A percentile compares a stretch with the other conserved stretches of the same genome.
Conservation (phyloP, 2,113 vertebrate species). For the Struthio camelus region DNA sequence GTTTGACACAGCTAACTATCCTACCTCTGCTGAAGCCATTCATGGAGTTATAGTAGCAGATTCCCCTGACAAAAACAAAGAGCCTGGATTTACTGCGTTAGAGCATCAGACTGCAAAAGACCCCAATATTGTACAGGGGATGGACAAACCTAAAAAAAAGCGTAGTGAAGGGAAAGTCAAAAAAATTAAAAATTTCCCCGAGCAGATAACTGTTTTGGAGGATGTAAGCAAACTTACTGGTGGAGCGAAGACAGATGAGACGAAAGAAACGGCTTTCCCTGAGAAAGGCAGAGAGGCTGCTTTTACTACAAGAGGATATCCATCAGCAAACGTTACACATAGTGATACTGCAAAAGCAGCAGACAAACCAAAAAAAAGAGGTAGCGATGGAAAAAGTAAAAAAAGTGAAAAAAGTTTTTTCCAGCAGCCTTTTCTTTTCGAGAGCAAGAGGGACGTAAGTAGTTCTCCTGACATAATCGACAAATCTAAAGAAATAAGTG, state of each 20-base stretch:
- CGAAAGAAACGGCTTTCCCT: not conserved
- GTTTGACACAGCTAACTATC: not conserved
- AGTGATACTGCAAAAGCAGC: not conserved
- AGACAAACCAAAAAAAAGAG: slow-evolving; percentile 51
- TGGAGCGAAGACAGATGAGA: not conserved
- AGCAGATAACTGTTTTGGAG: slow-evolving; percentile 9
- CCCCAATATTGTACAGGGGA: not conserved
- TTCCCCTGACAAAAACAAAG: not conserved
- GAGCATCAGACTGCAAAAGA: slow-evolving; percentile 7
- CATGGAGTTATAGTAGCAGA: not conserved
- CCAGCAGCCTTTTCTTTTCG: not conserved
- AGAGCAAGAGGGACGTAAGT: not conserved
- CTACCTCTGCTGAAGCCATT: not conserved
- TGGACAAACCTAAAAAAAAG: slow-evolving; percentile 52
- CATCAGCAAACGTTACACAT: accelerated
- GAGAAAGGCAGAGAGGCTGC: not conserved
- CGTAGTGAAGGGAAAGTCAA: slow-evolving; percentile 56
- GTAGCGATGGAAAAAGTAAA: slow-evolving; percentile 51
- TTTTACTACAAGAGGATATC: not conserved
- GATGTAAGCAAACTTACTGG: not conserved
- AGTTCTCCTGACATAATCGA: not conserved
- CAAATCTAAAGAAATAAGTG: not conserved
- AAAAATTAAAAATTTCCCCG: not conserved
- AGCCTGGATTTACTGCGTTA: accelerated
- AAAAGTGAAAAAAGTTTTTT: slow-evolving; percentile 39